phyloP scores from a whole-genome alignment of 2,888 invertebrate species.

The Neoaliturus tenellus region DNA sequence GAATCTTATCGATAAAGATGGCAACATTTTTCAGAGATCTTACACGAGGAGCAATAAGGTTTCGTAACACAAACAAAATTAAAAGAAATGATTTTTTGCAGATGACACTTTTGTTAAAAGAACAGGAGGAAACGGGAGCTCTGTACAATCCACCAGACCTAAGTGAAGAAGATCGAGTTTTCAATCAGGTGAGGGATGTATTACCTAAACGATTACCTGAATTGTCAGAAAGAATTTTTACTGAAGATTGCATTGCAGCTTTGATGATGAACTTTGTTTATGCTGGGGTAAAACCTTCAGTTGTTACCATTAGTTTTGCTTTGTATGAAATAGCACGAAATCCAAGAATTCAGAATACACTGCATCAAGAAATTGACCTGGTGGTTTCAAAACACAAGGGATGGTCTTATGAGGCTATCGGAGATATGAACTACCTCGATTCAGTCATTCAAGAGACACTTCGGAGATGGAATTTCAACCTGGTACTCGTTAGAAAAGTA shows the following conservation, averaged over 20 bases:
- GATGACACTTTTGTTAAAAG: neutral
- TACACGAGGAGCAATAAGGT: neutral
- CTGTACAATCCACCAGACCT: neutral
- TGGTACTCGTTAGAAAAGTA: neutral
- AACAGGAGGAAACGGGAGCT: conserved; percentile 17
- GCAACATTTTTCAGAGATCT: neutral
- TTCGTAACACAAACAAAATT: neutral
- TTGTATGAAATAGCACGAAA: conserved; percentile 24
- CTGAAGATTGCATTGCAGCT: conserved; percentile 20
- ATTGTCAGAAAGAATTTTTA: conserved; percentile 9
- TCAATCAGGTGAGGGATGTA: neutral
- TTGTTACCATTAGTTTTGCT: conserved; percentile 28
- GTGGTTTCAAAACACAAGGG: neutral
- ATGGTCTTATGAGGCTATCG: neutral
- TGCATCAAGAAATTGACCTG: conserved; percentile 7
- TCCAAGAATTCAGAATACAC: neutral
- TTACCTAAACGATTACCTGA: too few relatives aligned
- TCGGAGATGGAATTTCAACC: neutral
- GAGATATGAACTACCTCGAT: conserved; percentile 25
- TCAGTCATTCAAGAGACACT: conserved; percentile 27
- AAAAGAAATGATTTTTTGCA: conserved; percentile 39
- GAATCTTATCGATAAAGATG: neutral
- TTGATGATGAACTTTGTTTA: conserved; percentile 26
- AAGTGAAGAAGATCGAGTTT: conserved; percentile 10
- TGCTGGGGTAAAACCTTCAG: neutral